Conservation (phyloP, 2,797 vertebrate species). For the Furcifer pardalis region DNA sequence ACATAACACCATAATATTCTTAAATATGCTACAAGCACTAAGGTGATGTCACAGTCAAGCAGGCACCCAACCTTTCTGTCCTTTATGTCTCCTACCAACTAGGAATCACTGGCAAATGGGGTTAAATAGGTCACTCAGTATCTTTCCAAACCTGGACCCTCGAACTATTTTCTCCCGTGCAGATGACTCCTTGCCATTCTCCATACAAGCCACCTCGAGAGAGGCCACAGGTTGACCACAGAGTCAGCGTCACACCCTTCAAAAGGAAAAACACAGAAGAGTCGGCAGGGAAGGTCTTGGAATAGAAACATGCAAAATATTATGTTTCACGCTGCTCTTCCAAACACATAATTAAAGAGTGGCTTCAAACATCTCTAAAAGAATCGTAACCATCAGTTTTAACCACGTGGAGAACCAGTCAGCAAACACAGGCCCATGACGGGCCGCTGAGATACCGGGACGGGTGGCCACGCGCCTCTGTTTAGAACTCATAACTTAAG, state of each 20-base stretch:
- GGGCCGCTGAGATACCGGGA: too few species aligned
- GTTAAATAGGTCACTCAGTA: rapidly evolving
- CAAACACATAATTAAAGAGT: too few species aligned
- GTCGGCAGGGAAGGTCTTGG: too few species aligned
- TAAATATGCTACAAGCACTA: background rate
- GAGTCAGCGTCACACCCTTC: slow-evolving; percentile 91
- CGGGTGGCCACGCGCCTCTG: too few species aligned
- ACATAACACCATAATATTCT: background rate
- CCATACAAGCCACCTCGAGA: slow-evolving; percentile 89
- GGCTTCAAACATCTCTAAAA: too few species aligned
- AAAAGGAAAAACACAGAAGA: background rate
- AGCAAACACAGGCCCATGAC: too few species aligned
- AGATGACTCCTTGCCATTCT: slow-evolving; percentile 96
- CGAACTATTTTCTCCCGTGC: slow-evolving; percentile 89
- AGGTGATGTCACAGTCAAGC: background rate
- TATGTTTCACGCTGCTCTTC: too few species aligned
- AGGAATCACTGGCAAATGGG: background rate
- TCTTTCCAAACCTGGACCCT: slow-evolving; percentile 85
- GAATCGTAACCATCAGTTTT: too few species aligned
- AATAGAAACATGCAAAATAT: too few species aligned
- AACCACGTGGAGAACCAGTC: too few species aligned
- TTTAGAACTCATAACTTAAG: too few species aligned
- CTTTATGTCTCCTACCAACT: background rate
- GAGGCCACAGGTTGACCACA: slow-evolving; percentile 94
- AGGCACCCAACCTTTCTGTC: background rate